A percentile compares a stretch with the other conserved stretches of the same genome.
These are phyloP conservation scores for Pachypeltis micranthus DNA, from an alignment of 1,140 invertebrate species.

Conservation along the genomic window DNA sequence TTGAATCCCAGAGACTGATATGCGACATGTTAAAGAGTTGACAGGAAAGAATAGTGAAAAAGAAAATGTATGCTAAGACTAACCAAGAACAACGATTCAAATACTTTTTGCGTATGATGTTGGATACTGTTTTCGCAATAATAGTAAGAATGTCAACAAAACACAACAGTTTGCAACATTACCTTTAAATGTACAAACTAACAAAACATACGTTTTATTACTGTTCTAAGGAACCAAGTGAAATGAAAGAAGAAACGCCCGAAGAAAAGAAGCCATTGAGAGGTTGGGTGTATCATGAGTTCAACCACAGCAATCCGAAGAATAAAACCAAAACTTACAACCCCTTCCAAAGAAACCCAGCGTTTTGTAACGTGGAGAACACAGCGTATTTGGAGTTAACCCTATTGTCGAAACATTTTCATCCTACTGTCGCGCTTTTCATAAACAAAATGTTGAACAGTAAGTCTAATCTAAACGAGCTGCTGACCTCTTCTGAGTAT, in stretches of 20 bases:
- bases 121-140: too few species aligned
- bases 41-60: too few species aligned
- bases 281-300: constrained; percentile 21
- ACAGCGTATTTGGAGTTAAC: constrained; percentile 59
- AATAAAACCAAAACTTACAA: constrained; percentile 45
- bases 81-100: too few species aligned
- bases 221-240: constrained; percentile 16
- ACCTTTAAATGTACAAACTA: too few species aligned
- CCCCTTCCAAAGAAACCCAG: constrained; percentile 66
- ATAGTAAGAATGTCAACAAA: too few species aligned
- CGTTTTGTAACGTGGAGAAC: constrained; percentile 60
- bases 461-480: constrained; percentile 32
- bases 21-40: too few species aligned
- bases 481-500: constrained; percentile 16
- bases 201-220: constrained; percentile 22
- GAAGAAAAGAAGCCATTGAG: constrained; percentile 6
- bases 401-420: constrained; percentile 62
- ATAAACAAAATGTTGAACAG: constrained; percentile 67
- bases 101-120: too few species aligned
- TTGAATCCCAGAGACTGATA: too few species aligned
- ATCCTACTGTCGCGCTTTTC: constrained; percentile 84
- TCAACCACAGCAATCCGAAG: constrained; percentile 24
- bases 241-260: constrained; percentile 23
- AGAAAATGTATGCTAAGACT: too few species aligned
- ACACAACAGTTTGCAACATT: too few species aligned